Conservation (phyloP, 2,797 vertebrate species). For the Hoplostethus atlanticus region DNA sequence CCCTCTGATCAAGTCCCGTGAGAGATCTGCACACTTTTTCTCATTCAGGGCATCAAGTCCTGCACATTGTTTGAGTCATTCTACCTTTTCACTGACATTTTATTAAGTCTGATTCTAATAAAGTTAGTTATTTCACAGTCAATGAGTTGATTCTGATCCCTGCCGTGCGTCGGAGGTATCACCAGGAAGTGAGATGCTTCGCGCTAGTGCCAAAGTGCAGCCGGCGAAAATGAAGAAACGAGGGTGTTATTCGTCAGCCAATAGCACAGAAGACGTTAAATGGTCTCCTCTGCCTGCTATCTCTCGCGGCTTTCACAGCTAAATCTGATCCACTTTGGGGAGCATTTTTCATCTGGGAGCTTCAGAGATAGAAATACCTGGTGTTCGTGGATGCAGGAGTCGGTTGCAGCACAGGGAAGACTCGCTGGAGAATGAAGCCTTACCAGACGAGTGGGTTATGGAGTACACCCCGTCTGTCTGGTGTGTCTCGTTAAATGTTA, state of each 20-base stretch:
- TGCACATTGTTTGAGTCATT: no score
- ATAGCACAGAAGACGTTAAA: background rate
- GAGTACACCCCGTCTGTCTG: background rate
- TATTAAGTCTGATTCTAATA: no score
- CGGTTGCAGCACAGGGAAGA: background rate
- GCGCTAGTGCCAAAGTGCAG: background rate
- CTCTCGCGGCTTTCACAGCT: background rate
- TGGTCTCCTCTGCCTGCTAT: background rate
- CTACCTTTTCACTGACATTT: no score
- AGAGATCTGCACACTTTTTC: no score
- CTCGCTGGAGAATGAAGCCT: background rate
- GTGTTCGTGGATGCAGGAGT: background rate
- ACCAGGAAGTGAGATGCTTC: background rate
- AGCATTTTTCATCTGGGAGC: background rate
- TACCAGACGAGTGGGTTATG: background rate
- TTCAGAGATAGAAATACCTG: background rate
- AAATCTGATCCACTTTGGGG: conserved; percentile 6
- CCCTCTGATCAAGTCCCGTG: no score
- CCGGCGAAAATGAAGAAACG: background rate
- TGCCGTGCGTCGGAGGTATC: background rate
- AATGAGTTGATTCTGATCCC: background rate
- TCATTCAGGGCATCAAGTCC: no score
- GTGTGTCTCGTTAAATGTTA: background rate
- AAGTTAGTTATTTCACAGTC: no score
- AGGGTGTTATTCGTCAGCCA: background rate